Conservation (phyloP, 2,113 vertebrate genomes). For the Naja naja region DNA sequence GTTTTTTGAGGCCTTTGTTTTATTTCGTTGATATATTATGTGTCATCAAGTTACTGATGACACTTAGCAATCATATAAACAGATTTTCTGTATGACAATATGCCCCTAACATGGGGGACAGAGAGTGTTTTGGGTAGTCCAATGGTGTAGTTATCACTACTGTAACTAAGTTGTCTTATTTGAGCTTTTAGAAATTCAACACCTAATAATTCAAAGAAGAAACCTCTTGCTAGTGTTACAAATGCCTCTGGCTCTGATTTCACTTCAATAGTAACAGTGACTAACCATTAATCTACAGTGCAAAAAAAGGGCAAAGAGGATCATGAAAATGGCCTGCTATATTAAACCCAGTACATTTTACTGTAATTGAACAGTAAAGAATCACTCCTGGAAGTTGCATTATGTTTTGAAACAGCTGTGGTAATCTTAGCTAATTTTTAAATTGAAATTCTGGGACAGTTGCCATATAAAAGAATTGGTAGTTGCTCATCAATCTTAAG, state of each 20-base stretch:
- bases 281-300: not conserved
- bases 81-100: not conserved
- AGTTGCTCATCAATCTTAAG: not conserved
- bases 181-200: not conserved
- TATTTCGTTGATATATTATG: not conserved
- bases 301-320: not conserved
- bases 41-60: not conserved
- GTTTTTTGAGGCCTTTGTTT: not conserved
- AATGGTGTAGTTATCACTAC: not conserved
- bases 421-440: not conserved
- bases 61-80: not conserved
- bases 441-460: not conserved
- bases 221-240: not conserved
- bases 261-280: not conserved
- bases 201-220: not conserved
- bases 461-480: not conserved
- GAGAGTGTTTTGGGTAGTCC: not conserved
- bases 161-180: not conserved
- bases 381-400: not conserved
- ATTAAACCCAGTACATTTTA: not conserved
- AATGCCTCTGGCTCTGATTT: not conserved
- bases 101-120: not conserved
- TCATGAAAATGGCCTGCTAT: not conserved
- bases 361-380: not conserved
- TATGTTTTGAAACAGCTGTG: not conserved